Evolutionary conservation across 2,113 vertebrate genomes (phyloP), one percentile per base, ranked within the genome.

Genomic region (Dendrocopos noguchii): DNA sequence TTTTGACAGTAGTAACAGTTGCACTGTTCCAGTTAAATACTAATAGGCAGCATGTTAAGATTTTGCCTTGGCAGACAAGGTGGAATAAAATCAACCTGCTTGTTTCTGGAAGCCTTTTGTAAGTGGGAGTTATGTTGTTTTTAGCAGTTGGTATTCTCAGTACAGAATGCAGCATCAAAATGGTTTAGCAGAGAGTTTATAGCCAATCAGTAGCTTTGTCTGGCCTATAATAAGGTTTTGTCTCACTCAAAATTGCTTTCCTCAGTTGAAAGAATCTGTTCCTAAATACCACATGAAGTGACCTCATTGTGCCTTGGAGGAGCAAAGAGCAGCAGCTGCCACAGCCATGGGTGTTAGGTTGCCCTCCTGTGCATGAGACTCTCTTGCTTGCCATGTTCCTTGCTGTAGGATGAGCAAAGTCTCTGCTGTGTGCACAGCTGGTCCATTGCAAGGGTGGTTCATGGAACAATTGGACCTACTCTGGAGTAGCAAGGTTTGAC

Each of bases 401-500:
- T 4, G 2, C 7, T 15, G 1, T 2, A 27, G 78, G 27, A 11
- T 15, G 9, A 59, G 66, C 75, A 6, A 4, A 34, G 78, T 50
- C 65, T n/a, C 14, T 4, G 44, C 46, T 80, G 24, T 33, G 55
- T 66, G 74, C 2, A 2, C 46, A 4, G 44, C 46, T 87, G 70
- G 24, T 65, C 68, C 63, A 84, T 78, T 44, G 52, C 60, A 31
- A 24, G 29, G 59, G n/a, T 44, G 1, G 2, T 20, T 63, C 18
- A 3, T 11, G 39, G 63, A 53, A 15, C 39, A 10, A 0, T 6
- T 9, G 17, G 44, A 59, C 9, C 39, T 17, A 0, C 50, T 66
- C 66, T 76, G 88, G 55, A 76, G 74, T 9, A 71, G 61, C 4
- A 34, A 46, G 55, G 27, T 34, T 6, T 16, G 74, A 33, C 47